Conservation (phyloP, 2,113 vertebrate species). For the Rhynchomys soricoides region DNA sequence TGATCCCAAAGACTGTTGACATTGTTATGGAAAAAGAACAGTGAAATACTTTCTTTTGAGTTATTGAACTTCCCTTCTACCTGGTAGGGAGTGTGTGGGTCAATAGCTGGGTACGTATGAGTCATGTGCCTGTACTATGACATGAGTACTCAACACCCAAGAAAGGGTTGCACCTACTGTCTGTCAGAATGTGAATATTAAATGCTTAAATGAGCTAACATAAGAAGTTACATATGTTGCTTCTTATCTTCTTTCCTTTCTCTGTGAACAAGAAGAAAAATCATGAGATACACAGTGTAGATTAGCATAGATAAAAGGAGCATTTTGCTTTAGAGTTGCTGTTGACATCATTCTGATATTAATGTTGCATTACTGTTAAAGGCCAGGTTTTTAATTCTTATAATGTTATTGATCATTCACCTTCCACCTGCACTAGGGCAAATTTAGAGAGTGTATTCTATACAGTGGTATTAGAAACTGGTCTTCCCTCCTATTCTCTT, state of each 20-base stretch:
- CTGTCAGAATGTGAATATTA: slow-evolving; percentile 42
- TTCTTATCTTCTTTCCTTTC: slow-evolving; percentile 55
- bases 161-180: neutral
- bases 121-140: neutral
- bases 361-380: neutral
- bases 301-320: slow-evolving; percentile 28
- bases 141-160: neutral
- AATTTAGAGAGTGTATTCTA: neutral
- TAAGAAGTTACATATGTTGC: slow-evolving; percentile 50
- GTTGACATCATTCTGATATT: neutral
- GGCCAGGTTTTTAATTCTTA: neutral
- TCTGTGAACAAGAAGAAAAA: slow-evolving; percentile 53
- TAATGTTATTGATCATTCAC: neutral
- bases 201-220: slow-evolving; percentile 56
- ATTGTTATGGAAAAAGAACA: neutral
- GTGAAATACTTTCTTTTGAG: neutral
- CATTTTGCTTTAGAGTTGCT: neutral
- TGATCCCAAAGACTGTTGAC: neutral
- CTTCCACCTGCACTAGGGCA: neutral
- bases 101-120: neutral
- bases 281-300: neutral
- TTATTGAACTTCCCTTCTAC: neutral
- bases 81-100: neutral
- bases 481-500: neutral
- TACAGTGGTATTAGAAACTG: neutral